Evolutionary conservation across 2,888 invertebrate genomes (phyloP).

Genomic region (Sepiola atlantica): DNA sequence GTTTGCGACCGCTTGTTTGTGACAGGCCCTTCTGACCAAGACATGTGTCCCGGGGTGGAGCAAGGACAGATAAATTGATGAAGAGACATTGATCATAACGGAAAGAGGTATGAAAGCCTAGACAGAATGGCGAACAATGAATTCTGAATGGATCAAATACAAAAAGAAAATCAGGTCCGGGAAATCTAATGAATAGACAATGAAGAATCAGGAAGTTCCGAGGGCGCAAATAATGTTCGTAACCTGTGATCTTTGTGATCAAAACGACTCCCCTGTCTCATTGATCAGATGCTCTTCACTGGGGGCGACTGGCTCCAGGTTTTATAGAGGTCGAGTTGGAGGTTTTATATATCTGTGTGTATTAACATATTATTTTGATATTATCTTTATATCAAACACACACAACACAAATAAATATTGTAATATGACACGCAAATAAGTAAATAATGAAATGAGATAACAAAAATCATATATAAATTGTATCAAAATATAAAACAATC

Average conservation of each 20-base stretch:
- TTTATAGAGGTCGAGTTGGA: neutral
- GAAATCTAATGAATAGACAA: neutral
- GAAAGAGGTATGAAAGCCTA: neutral
- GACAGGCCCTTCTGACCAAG: neutral
- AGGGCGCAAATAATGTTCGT: neutral
- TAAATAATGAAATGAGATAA: no score
- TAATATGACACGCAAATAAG: no score
- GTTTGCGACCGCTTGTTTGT: neutral
- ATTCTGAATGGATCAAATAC: neutral
- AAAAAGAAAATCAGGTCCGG: neutral
- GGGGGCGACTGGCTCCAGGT: neutral
- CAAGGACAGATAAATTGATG: neutral
- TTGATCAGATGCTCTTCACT: neutral
- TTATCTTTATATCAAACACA: no score
- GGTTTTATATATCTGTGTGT: neutral
- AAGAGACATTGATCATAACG: neutral
- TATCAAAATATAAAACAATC: no score
- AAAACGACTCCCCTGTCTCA: neutral
- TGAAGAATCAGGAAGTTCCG: no score
- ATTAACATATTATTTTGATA: neutral
- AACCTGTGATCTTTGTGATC: neutral
- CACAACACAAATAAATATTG: no score
- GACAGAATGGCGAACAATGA: neutral
- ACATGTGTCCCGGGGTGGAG: neutral
- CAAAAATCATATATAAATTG: no score